Evolutionary conservation across 1,140 invertebrate genomes (phyloP), one percentile per base, ranked within the genome.

Genomic region (Phortica variegata): DNA sequence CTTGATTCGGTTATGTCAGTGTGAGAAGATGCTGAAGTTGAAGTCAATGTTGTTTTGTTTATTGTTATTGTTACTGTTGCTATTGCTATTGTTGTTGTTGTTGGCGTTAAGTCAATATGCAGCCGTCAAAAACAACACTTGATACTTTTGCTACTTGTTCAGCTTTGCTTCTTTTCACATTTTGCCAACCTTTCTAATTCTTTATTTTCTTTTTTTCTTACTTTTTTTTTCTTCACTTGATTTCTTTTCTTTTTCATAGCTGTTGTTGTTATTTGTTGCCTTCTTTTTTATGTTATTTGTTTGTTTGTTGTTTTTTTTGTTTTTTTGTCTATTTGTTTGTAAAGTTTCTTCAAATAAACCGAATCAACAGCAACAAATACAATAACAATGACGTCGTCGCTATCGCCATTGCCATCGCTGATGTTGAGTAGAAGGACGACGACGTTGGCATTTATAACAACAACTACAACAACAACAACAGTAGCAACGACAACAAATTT

Each of bases 51-150:
- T 47, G 18, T 29, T 39, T 9, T 16, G 45, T 29, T 43, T 43
- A 43, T 47, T 58, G 44, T 19, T 36, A 36, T 31, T 40, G 36
- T 36, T 48, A 15, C 8, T 34, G 38, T 15, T 58, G 29, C 10
- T 41, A 36, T 7, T 52, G 54, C 34, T 65, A 52, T 43, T 43
- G 36, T 33, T 56, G 49, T 54, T 66, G 56, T 68, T 66, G 59
- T 66, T 62, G 61, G 60, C 68, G 63, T 66, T 66, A 68, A 66
- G 63, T 66, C 63, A 66, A 66, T 66, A 66, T 66, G 63, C 63
- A 68, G 63, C 63, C 63, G 63, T 66, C 63, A 68, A 66, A 68
- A 66, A 61, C 63, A 66, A 66, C 63, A 66, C 63, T 66, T 66
- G 63, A 66, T 66, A 66, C 63, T 68, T 62, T 66, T 68, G 63